Base-by-base conservation (phyloP, 2,888 invertebrate species). In the Laspeyria flexula region DNA sequence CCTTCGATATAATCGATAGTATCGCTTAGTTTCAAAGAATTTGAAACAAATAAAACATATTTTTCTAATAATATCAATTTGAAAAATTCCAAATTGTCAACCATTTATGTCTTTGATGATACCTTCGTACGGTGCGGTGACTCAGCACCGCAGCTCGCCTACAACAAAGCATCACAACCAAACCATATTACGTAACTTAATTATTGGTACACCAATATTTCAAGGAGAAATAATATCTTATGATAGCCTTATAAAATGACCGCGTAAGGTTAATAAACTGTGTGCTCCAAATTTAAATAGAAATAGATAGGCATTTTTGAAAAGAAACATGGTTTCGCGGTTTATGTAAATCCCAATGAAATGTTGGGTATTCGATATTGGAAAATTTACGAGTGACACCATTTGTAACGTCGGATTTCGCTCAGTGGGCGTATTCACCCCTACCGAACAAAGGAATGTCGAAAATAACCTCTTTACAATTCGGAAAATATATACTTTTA, bases 61-160 rank as follows among this genome's bases (percentile, higher is more conserved):
- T n/a, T n/a, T n/a, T n/a, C n/a, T n/a, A n/a, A n/a, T n/a, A n/a
- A n/a, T n/a, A n/a, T n/a, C n/a, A n/a, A n/a, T n/a, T n/a, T n/a
- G n/a, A n/a, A 18, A 3, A 18, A 18, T 18, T 18, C 5, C 5
- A 18, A 5, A 18, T 18, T 18, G 18, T 2, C 18, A 18, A 18
- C 18, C 18, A 2, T 18, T 3, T 2, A 18, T 5, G 1, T 15
- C 1, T 9, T 9, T 15, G 2, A 1, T 0, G 7, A 15, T 15
- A 15, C 27, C 46, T 37, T 34, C 43, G 35, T 52, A 37, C 30
- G 63, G 60, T 56, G 46, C 56, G n/a, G n/a, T n/a, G n/a, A n/a
- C n/a, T n/a, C n/a, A n/a, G n/a, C 71, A 66, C 49, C 42, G 6
- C 11, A 37, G 49, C 46, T 41, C 61, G 13, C 51, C 50, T 55